Conservation (phyloP, 2,888 invertebrate species). For the Drosophila fungiperda region DNA sequence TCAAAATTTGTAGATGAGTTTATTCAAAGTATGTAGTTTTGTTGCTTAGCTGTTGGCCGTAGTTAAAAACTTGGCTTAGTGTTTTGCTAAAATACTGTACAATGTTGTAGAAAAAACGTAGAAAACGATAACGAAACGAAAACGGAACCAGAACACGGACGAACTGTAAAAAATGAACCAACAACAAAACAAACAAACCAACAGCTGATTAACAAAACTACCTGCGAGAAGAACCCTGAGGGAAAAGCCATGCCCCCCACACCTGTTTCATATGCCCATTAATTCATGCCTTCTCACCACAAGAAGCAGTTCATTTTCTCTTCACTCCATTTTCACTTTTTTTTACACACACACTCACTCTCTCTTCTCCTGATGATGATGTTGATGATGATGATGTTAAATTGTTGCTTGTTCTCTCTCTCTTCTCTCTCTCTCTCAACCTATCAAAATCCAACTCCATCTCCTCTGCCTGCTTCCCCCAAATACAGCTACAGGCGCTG, state of each 20-base stretch:
- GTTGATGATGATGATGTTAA: constrained; percentile 2
- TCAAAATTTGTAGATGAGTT: constrained; percentile 45
- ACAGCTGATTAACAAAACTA: constrained; percentile 77
- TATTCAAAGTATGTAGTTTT: constrained; percentile 69
- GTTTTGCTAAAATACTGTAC: constrained; percentile 41
- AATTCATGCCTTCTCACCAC: not conserved
- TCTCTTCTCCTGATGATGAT: not conserved
- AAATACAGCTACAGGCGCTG: constrained; percentile 85
- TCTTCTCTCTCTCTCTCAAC: constrained; percentile 2
- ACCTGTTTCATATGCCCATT: not conserved
- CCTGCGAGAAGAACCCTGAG: constrained; percentile 11
- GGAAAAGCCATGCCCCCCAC: not conserved
- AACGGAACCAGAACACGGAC: constrained; percentile 20
- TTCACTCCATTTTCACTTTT: not conserved
- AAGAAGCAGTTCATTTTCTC: constrained; percentile 7
- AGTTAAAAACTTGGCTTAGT: constrained; percentile 56
- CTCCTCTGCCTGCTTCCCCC: constrained; percentile 30
- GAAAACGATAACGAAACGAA: constrained; percentile 16
- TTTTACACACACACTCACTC: constrained; percentile 3
- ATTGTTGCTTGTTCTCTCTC: constrained; percentile 7
- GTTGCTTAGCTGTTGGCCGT: constrained; percentile 78
- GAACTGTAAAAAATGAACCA: constrained; percentile 3
- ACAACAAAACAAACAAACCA: constrained; percentile 40
- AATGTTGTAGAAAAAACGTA: constrained; percentile 35
- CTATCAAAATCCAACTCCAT: constrained; percentile 18